phyloP scores from a whole-genome alignment of 2,797 vertebrate species.

The Dallia pectoralis region DNA sequence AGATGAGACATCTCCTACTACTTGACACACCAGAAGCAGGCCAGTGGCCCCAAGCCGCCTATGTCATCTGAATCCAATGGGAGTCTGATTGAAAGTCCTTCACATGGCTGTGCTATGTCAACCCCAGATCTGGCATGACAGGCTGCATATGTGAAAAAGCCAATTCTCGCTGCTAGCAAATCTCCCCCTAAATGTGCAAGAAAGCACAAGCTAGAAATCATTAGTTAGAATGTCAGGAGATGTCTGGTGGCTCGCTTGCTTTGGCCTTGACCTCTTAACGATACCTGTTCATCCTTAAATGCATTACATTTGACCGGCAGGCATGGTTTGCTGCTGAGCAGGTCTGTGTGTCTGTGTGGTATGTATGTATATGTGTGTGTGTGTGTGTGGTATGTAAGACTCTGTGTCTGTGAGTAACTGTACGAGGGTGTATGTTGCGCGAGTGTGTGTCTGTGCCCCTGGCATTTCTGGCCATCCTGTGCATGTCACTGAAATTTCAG shows the following conservation, averaged over 20 bases:
- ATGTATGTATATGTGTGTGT: constrained; percentile 30
- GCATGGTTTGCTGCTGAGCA: constrained; percentile 81
- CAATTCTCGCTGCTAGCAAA: constrained; percentile 94
- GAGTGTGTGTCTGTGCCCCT: constrained; percentile 56
- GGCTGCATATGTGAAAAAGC: constrained; percentile 97
- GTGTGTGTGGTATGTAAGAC: not conserved
- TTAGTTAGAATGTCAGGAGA: constrained; percentile 97
- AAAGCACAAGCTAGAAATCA: constrained; percentile 88
- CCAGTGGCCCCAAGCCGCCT: constrained; percentile 65
- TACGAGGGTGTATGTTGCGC: not conserved
- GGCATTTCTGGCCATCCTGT: constrained; percentile 87
- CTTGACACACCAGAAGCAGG: constrained; percentile 71
- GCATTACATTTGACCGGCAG: constrained; percentile 84
- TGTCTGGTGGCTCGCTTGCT: constrained; percentile 69
- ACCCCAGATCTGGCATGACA: constrained; percentile 86
- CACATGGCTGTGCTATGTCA: constrained; percentile 70
- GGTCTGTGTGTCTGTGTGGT: constrained; percentile 46
- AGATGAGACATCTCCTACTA: constrained; percentile 43
- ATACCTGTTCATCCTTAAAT: constrained; percentile 96
- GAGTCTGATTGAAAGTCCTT: constrained; percentile 81
- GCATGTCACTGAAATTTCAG: constrained; percentile 87
- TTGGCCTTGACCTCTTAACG: constrained; percentile 62
- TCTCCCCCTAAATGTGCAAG: constrained; percentile 80
- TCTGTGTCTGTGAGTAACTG: no score
- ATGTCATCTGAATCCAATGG: constrained; percentile 82